A percentile compares a stretch with the other conserved stretches of the same genome.
Conservation (phyloP, 2,797 vertebrate species). For the Spinus olivaceus region DNA sequence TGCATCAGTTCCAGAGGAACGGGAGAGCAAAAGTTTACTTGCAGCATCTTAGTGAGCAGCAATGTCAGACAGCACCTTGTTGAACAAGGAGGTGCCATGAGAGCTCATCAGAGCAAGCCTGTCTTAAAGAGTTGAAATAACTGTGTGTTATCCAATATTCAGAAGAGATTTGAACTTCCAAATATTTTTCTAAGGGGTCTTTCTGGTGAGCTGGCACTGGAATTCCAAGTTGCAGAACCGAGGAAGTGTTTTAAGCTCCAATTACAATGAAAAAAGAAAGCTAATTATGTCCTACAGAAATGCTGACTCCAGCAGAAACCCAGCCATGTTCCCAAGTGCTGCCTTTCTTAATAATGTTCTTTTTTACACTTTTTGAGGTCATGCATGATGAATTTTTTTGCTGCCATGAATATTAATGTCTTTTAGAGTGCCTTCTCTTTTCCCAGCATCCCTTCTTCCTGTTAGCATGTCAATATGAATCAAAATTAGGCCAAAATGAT, state of each 20-base stretch:
- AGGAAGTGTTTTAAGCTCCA: not conserved
- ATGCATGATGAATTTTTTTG: not conserved
- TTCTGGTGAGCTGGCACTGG: not conserved
- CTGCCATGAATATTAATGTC: not conserved
- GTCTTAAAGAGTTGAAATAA: not conserved
- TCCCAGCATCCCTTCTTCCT: not conserved
- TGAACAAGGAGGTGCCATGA: not conserved
- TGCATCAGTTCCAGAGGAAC: not conserved
- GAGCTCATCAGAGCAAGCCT: not conserved
- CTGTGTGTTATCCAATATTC: not conserved
- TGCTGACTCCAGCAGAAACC: not conserved
- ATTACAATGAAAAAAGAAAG: not conserved
- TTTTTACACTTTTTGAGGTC: not conserved
- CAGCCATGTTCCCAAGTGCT: not conserved
- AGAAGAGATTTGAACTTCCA: not conserved
- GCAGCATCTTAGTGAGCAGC: not conserved
- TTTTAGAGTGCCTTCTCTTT: not conserved
- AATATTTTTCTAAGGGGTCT: not conserved
- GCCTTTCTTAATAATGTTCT: not conserved
- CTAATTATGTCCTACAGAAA: not conserved
- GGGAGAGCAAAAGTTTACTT: not conserved
- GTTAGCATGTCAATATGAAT: not conserved
- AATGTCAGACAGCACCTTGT: not conserved
- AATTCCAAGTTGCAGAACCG: not conserved
- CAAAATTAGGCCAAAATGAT: constrained; percentile 43